Evolutionary conservation across 1,140 invertebrate genomes (phyloP).

Genomic region (Formica selysi): DNA sequence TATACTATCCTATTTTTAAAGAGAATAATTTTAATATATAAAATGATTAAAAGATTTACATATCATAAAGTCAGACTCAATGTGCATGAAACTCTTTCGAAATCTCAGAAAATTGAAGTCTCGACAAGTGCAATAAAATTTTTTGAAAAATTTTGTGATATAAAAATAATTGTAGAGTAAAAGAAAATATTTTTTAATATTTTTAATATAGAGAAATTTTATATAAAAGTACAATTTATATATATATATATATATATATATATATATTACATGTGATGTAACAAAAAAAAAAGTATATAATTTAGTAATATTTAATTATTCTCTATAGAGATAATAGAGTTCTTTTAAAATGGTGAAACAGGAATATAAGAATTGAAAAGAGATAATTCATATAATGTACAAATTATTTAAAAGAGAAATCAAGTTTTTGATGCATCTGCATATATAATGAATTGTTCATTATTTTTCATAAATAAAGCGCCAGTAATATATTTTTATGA

Average conservation of each 20-base stretch:
- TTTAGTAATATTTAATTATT: conserved; percentile 19
- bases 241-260: background rate
- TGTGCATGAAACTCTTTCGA: too few relatives aligned
- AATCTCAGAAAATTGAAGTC: background rate
- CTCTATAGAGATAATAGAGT: background rate
- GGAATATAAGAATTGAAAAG: background rate
- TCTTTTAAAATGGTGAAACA: background rate
- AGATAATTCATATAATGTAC: background rate
- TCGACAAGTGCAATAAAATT: background rate
- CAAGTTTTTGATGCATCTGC: background rate
- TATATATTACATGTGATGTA: conserved; percentile 22
- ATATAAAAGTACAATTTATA: background rate
- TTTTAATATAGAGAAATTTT: background rate
- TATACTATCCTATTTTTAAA: conserved; percentile 15
- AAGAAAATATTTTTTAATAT: conserved; percentile 28
- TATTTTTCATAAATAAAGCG: conserved; percentile 23
- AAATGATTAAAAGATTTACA: conserved; percentile 2
- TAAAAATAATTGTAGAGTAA: conserved; percentile 15
- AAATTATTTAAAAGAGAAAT: conserved; percentile 16
- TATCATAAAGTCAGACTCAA: conserved; percentile 5
- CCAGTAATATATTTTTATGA: conserved; percentile 7
- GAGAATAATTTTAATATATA: conserved; percentile 30
- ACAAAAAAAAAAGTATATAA: conserved; percentile 4
- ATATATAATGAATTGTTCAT: conserved; percentile 4
- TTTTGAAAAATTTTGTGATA: background rate